Conservation (phyloP, 2,113 vertebrate genomes). For the Microcebus ravelobensis region DNA sequence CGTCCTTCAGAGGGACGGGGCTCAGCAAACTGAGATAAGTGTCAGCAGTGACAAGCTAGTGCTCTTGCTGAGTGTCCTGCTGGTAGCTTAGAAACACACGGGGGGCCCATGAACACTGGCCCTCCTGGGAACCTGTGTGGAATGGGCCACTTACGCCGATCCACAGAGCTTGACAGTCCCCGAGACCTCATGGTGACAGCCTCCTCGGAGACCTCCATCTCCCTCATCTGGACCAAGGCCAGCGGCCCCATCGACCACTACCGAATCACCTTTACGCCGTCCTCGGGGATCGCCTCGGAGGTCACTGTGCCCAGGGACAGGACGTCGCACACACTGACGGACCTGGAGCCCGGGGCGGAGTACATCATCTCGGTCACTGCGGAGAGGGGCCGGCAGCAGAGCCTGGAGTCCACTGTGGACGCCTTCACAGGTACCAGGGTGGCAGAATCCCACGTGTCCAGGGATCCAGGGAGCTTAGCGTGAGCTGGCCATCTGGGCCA, state of each 20-base stretch:
- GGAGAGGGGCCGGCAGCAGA: conserved; percentile 95
- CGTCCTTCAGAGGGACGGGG: conserved; percentile 31
- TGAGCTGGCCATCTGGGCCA: neutral
- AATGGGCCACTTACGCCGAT: neutral
- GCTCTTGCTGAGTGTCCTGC: neutral
- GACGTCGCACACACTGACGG: conserved; percentile 89
- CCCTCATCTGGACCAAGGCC: conserved; percentile 93
- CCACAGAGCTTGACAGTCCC: conserved; percentile 93
- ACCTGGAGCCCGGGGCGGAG: conserved; percentile 95
- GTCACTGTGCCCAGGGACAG: conserved; percentile 90
- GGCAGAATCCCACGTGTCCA: neutral
- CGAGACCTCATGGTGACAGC: conserved; percentile 93
- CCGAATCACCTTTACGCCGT: conserved; percentile 93
- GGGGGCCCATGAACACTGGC: neutral
- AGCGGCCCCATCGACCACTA: conserved; percentile 97
- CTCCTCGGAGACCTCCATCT: conserved; percentile 95
- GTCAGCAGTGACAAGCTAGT: neutral
- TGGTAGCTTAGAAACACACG: neutral
- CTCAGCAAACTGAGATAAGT: neutral
- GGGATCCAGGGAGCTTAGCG: neutral
- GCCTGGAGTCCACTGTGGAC: conserved; percentile 92
- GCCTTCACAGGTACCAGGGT: conserved; percentile 94
- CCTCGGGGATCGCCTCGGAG: conserved; percentile 91
- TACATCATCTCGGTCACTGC: conserved; percentile 96
- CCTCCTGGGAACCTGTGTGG: neutral